Conservation (phyloP, 2,797 vertebrate genomes). For the Silurus aristotelis region DNA sequence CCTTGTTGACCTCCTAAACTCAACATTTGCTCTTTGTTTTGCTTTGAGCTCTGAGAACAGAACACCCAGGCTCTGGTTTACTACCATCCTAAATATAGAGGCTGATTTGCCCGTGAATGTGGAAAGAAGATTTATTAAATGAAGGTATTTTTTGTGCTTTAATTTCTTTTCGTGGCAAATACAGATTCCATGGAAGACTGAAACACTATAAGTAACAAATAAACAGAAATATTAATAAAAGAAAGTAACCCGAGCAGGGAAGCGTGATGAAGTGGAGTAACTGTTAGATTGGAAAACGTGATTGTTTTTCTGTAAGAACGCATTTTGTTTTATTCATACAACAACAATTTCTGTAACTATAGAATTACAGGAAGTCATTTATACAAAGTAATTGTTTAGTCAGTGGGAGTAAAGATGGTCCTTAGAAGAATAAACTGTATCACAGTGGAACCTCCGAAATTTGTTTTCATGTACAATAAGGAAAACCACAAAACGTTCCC, state of each 20-base stretch:
- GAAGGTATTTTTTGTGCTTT: background rate
- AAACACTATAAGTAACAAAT: background rate
- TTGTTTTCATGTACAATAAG: too few species aligned
- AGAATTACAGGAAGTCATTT: too few species aligned
- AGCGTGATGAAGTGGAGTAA: background rate
- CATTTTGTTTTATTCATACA: background rate
- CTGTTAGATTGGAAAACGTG: background rate
- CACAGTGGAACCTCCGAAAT: too few species aligned
- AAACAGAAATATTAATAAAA: background rate
- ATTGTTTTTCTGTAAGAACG: too few species aligned
- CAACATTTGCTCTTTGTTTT: background rate
- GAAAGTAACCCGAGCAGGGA: background rate
- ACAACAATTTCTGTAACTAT: background rate
- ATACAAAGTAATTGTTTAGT: too few species aligned
- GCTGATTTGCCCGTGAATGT: background rate
- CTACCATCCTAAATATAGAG: background rate
- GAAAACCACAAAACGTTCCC: too few species aligned
- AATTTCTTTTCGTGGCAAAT: background rate
- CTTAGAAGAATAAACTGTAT: too few species aligned
- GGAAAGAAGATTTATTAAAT: background rate
- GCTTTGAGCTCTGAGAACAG: background rate
- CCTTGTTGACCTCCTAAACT: background rate
- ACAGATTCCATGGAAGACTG: background rate
- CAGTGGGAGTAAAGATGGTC: too few species aligned
- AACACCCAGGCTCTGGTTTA: background rate